phyloP scores from a whole-genome alignment of 2,888 invertebrate species.

The Catocala nupta region DNA sequence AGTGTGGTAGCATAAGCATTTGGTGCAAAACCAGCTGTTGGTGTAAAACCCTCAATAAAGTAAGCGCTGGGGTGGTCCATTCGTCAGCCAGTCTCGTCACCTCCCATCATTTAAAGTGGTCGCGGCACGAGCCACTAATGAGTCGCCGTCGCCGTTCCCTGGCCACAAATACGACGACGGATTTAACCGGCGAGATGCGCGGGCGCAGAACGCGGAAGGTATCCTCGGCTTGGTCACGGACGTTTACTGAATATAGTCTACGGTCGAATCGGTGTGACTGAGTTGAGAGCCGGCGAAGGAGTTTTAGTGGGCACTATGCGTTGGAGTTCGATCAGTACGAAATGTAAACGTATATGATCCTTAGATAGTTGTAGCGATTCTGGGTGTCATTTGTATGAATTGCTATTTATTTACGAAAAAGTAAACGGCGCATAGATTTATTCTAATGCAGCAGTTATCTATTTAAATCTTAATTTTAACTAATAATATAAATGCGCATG shows the following conservation, averaged over 20 bases:
- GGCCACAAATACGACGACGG: conserved; percentile 23
- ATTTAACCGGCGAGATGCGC: conserved; percentile 4
- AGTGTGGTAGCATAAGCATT: too few relatives aligned
- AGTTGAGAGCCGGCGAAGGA: too few relatives aligned
- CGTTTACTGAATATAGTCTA: background rate
- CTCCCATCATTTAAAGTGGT: conserved; percentile 14
- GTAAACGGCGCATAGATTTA: too few relatives aligned
- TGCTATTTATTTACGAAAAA: too few relatives aligned
- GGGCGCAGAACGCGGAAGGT: conserved; percentile 8
- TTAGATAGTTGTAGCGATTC: too few relatives aligned
- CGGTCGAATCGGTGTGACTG: too few relatives aligned
- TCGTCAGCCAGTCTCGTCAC: conserved; percentile 44
- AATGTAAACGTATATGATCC: too few relatives aligned
- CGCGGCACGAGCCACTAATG: conserved; percentile 2
- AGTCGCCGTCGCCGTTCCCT: conserved; percentile 1
- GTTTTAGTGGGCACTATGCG: background rate
- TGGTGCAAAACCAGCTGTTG: too few relatives aligned
- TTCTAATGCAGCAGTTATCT: too few relatives aligned
- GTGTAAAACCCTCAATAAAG: conserved; percentile 9
- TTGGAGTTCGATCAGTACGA: background rate
- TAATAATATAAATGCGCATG: too few relatives aligned
- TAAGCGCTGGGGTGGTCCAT: conserved; percentile 37
- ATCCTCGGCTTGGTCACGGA: background rate
- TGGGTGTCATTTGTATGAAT: too few relatives aligned
- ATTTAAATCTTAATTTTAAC: too few relatives aligned